A percentile compares a stretch with the other conserved stretches of the same genome.
Evolutionary conservation across 2,797 vertebrate species (phyloP).

Genomic region (Macrochelys suwanniensis): DNA sequence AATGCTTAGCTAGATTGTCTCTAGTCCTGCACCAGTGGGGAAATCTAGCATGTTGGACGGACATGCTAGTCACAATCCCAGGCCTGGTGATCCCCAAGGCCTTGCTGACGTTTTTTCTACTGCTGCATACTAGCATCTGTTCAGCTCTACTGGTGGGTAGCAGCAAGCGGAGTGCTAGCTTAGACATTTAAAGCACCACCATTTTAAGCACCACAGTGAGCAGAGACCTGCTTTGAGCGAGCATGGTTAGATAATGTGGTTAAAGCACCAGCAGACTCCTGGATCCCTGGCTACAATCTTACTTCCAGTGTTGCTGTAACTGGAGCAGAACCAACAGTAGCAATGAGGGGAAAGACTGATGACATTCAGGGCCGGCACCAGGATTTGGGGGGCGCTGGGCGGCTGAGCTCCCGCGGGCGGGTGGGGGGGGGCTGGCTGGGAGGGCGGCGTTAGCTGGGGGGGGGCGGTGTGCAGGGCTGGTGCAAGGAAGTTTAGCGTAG

Average conservation of each 20-base stretch:
- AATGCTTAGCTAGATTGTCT: background rate
- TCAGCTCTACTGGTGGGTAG: background rate
- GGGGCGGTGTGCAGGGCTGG: too few relatives aligned
- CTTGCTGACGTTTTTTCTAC: background rate
- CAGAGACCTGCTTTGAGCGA: fast-evolving
- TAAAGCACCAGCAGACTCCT: background rate
- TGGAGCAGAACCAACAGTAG: background rate
- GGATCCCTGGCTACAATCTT: background rate
- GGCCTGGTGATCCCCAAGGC: background rate
- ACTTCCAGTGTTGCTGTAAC: background rate
- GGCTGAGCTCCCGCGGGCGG: too few relatives aligned
- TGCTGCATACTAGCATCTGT: background rate
- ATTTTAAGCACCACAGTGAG: background rate
- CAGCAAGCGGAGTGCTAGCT: background rate
- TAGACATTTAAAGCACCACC: fast-evolving
- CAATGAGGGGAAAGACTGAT: background rate
- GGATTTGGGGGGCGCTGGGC: too few relatives aligned
- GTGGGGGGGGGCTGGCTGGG: too few relatives aligned
- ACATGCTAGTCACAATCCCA: background rate
- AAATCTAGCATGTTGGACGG: background rate
- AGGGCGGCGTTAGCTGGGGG: too few relatives aligned
- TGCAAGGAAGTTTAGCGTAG: too few relatives aligned
- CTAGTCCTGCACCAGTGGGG: too few relatives aligned
- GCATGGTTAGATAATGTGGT: background rate
- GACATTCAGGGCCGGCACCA: too few relatives aligned